Conservation (phyloP, 2,797 vertebrate species). For the Yasuhikotakia modesta region DNA sequence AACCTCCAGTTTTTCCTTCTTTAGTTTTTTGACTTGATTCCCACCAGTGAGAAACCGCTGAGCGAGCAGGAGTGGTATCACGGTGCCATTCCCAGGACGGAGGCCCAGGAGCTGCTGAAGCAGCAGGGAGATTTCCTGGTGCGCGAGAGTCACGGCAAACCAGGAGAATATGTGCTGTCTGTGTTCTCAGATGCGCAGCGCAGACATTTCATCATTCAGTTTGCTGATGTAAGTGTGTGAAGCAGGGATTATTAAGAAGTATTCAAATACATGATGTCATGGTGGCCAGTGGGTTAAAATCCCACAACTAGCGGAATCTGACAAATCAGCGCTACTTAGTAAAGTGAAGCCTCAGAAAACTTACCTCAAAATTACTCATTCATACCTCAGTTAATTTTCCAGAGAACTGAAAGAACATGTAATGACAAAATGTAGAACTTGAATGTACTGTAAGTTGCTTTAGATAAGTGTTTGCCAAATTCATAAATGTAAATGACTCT, state of each 20-base stretch:
- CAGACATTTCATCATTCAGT: conserved; percentile 98
- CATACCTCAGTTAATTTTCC: no score
- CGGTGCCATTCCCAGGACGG: conserved; percentile 92
- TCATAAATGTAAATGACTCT: no score
- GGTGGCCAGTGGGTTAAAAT: no score
- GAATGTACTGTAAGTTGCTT: no score
- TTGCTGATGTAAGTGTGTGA: conserved; percentile 85
- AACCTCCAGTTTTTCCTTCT: conserved; percentile 27
- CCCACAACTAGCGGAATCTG: no score
- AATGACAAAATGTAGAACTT: no score
- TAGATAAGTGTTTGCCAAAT: no score
- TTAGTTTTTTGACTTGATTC: conserved; percentile 90
- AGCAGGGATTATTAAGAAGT: neutral
- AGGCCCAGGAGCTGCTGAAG: conserved; percentile 92
- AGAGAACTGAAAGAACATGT: no score
- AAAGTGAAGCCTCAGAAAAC: no score
- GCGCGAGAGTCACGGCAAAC: conserved; percentile 95
- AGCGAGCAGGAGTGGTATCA: conserved; percentile 97
- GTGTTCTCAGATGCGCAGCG: conserved; percentile 93
- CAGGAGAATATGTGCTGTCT: conserved; percentile 97
- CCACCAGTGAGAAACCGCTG: conserved; percentile 87
- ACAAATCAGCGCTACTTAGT: no score
- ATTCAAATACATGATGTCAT: neutral
- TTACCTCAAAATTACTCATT: no score
- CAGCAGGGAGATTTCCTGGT: conserved; percentile 97